Conservation (phyloP, 2,113 vertebrate genomes). For the Odontesthes bonariensis region DNA sequence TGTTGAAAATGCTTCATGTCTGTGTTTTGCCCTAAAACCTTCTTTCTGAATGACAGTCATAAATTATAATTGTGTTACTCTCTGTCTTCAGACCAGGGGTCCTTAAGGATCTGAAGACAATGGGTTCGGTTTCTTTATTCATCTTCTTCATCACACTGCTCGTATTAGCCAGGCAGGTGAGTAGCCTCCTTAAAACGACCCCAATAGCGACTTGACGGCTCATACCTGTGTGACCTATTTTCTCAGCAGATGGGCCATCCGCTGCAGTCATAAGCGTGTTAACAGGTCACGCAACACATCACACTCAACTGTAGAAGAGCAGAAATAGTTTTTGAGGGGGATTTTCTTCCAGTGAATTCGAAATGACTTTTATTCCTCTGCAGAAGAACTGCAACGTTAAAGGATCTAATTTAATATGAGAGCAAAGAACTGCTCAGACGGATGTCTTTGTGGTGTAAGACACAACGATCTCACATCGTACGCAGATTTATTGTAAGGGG, state of each 20-base stretch:
- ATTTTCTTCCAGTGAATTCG: neutral
- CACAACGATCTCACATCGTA: conserved; percentile 15
- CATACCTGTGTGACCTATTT: neutral
- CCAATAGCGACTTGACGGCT: neutral
- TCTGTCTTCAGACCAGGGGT: conserved; percentile 89
- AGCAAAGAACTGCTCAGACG: conserved; percentile 22
- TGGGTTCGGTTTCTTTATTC: conserved; percentile 96
- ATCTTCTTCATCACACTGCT: conserved; percentile 97
- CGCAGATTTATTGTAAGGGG: conserved; percentile 47
- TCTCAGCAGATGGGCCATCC: neutral
- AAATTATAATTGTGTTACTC: neutral
- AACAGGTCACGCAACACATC: neutral
- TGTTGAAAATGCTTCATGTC: too few relatives aligned
- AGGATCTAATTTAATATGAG: conserved; percentile 17
- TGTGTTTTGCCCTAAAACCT: too few relatives aligned
- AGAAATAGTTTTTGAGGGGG: neutral
- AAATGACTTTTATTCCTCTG: conserved; percentile 7
- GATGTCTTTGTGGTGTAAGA: neutral
- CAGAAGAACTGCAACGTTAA: conserved; percentile 3
- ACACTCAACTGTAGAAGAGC: neutral
- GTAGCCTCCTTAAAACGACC: conserved; percentile 42
- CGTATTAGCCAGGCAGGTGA: conserved; percentile 96
- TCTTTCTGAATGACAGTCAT: too few relatives aligned
- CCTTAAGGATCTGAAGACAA: conserved; percentile 96
- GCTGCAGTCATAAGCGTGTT: neutral